Evolutionary conservation across 2,113 vertebrate genomes (phyloP), one percentile per base, ranked within the genome.

Genomic region (Chlorocebus sabaeus): DNA sequence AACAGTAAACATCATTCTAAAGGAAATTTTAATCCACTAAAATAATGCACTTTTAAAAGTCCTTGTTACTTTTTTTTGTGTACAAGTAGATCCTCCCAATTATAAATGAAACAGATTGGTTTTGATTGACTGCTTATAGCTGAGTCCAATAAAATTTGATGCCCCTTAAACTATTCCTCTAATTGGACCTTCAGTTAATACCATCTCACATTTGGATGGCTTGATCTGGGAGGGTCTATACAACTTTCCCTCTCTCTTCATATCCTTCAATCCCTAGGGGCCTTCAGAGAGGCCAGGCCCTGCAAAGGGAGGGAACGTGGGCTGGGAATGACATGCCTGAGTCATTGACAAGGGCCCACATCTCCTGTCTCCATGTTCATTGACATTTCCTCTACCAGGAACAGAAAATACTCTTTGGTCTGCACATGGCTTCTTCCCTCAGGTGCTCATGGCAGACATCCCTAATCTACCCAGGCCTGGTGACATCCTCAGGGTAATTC

Each of bases 111-210:
- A 86, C 32, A 4, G 52, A 45, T n/a, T 76, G 81, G 8, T 73
- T 92, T 92, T 82, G 50, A 92, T 70, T 88, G 86, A 70, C 70
- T 72, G 76, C 85, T 70, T 81, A 50, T 5, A 76, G 68, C 72
- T 6, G 17, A 89, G 67, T 76, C 43, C 57, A 89, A 22, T 90
- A 80, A 61, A 92, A 90, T 90, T 73, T 87, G 79, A 84, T 84
- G 70, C 75, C 38, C 93, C 80, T 76, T 16, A 73, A 92, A 93
- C 73, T 32, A 43, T 43, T 93, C n/a, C 48, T 48, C 30, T 40
- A 72, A 48, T 32, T 73, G 67, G 48, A 48, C 64, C 48, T 83
- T 83, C 10, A 32, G 90, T 43, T 55, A 67, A 23, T 45, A 32
- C 23, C 8, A 13, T 55, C 27, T 30, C 14, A 6, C 38, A 2